A percentile compares a stretch with the other conserved stretches of the same genome.
phyloP scores from a whole-genome alignment of 1,140 invertebrate genomes.

The Zeugodacus cucurbitae region DNA sequence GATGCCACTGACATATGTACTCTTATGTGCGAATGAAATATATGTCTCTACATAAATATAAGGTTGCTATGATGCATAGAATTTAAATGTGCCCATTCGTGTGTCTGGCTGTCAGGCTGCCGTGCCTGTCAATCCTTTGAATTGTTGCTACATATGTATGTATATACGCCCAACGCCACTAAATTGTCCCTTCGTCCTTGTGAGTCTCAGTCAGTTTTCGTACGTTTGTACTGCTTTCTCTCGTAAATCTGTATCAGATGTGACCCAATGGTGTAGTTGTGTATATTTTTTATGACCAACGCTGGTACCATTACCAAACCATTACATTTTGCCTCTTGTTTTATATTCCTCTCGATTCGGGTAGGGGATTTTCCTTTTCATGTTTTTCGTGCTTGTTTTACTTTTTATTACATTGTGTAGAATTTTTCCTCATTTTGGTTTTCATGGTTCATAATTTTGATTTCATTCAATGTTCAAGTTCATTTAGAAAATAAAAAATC shows the following conservation, averaged over 20 bases:
- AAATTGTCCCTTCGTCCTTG: slow-evolving; percentile 6
- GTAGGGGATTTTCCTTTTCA: neutral
- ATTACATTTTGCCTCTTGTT: neutral
- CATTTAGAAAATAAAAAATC: neutral
- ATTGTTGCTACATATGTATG: neutral
- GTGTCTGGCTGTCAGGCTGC: too few relatives aligned
- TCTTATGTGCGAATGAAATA: neutral
- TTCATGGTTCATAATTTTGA: slow-evolving; percentile 14
- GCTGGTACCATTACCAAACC: slow-evolving; percentile 7
- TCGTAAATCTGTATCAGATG: slow-evolving; percentile 29
- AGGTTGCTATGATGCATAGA: neutral
- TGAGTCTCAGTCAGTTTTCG: neutral
- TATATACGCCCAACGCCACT: neutral
- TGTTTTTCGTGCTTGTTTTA: neutral
- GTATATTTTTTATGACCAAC: slow-evolving; percentile 19
- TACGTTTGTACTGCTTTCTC: neutral
- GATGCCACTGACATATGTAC: neutral
- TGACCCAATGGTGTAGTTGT: slow-evolving; percentile 35
- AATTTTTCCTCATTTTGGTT: neutral
- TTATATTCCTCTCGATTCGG: neutral
- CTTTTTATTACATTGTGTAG: neutral
- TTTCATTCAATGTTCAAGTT: slow-evolving; percentile 4
- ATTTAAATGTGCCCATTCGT: neutral
- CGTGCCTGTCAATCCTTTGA: slow-evolving; percentile 20
- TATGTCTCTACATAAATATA: neutral